phyloP scores from a whole-genome alignment of 2,888 invertebrate genomes.

The Perdita meconis region DNA sequence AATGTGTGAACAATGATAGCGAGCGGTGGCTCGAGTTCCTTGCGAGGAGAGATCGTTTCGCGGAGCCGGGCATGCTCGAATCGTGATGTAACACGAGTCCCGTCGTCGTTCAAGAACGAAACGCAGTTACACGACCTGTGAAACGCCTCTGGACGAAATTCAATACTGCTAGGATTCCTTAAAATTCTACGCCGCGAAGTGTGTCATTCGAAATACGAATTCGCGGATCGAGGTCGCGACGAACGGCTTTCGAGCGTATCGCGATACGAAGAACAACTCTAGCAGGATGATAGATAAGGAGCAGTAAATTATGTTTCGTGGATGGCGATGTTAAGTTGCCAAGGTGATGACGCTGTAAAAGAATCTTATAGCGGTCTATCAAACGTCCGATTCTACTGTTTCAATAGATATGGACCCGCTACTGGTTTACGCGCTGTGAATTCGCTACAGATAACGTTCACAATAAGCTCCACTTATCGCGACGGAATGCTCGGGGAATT shows the following conservation, averaged over 20 bases:
- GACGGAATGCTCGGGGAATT: too few species aligned
- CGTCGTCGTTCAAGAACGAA: not conserved
- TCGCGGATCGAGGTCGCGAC: not conserved
- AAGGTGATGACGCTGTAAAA: too few species aligned
- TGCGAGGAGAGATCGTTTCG: constrained; percentile 31
- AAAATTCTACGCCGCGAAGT: constrained; percentile 17
- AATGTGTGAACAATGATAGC: constrained; percentile 57
- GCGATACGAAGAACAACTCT: not conserved
- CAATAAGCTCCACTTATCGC: too few species aligned
- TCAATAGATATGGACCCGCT: too few species aligned
- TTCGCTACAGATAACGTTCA: too few species aligned
- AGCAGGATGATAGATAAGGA: not conserved
- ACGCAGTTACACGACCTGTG: constrained; percentile 15
- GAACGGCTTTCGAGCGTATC: not conserved
- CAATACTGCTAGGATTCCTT: constrained; percentile 12
- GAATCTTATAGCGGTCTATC: too few species aligned
- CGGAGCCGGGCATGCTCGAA: constrained; percentile 21
- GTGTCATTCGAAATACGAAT: constrained; percentile 22
- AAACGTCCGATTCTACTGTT: too few species aligned
- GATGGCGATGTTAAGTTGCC: too few species aligned
- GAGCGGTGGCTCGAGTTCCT: constrained; percentile 41
- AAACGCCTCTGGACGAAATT: constrained; percentile 35
- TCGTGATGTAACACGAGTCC: constrained; percentile 49
- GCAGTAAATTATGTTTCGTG: not conserved
- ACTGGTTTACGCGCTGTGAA: too few species aligned